A percentile compares a stretch with the other conserved stretches of the same genome.
Conservation (phyloP, 2,888 invertebrate species). For the Anthoptus insignis region DNA sequence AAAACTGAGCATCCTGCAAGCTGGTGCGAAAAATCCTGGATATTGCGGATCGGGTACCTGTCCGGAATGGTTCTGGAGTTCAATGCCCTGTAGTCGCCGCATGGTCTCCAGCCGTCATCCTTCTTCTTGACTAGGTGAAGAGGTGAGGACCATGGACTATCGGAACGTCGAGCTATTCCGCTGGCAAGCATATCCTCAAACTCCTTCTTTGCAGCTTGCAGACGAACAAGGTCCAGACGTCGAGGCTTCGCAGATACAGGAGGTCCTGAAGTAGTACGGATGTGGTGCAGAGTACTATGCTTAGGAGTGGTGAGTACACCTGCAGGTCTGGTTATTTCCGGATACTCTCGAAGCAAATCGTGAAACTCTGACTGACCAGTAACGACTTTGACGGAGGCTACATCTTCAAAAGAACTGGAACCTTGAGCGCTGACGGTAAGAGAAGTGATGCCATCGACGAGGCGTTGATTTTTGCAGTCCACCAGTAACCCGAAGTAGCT, state of each 20-base stretch:
- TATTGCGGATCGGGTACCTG: not conserved
- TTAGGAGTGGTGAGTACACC: constrained; percentile 21
- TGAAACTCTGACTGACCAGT: no score
- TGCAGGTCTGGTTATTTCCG: constrained; percentile 41
- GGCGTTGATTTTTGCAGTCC: no score
- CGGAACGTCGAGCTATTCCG: constrained; percentile 35
- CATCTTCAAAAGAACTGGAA: no score
- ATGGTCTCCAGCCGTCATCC: not conserved
- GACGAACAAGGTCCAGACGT: constrained; percentile 48
- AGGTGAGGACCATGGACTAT: constrained; percentile 39
- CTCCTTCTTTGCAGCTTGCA: constrained; percentile 29
- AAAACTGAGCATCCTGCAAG: not conserved
- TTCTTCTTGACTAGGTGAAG: constrained; percentile 25
- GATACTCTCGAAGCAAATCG: constrained; percentile 40
- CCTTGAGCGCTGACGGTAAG: constrained; percentile 32
- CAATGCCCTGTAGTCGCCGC: not conserved
- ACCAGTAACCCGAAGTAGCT: constrained; percentile 47
- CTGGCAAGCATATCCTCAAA: constrained; percentile 25
- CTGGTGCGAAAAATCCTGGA: not conserved
- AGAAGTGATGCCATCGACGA: no score
- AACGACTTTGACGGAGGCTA: no score
- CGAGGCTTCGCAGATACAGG: constrained; percentile 41
- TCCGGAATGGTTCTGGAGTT: not conserved
- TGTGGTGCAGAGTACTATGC: constrained; percentile 47
- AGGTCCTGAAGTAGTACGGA: constrained; percentile 45